These are phyloP conservation scores for Agapetus fuscipes DNA, from an alignment of 2,888 invertebrate species.

Conservation along the genomic window DNA sequence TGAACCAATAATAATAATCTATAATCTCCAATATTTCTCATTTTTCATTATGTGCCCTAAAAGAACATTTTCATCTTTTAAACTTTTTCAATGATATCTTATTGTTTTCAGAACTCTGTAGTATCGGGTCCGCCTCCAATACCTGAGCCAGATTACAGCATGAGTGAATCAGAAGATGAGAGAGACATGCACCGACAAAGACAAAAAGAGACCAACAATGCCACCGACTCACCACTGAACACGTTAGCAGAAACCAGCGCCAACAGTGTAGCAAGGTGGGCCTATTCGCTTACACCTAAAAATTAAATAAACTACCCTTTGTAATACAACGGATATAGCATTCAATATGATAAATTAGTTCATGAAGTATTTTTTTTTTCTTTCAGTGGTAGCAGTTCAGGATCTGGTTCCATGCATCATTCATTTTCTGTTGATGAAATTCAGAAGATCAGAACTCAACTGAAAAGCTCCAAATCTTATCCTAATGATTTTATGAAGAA, in stretches of 20 bases:
- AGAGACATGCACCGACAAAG: conserved; percentile 40
- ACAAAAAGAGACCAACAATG: conserved; percentile 45
- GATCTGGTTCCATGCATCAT: conserved; percentile 70
- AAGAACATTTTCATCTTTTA: no score
- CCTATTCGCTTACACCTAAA: conserved; percentile 4
- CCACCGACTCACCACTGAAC: conserved; percentile 38
- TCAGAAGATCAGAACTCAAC: conserved; percentile 72
- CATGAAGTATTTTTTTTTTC: background rate
- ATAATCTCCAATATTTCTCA: no score
- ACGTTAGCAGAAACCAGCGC: conserved; percentile 58
- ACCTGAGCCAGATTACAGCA: conserved; percentile 85
- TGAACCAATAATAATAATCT: no score
- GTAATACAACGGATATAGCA: background rate
- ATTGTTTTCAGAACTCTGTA: conserved; percentile 41
- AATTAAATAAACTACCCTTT: background rate
- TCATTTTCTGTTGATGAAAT: conserved; percentile 85
- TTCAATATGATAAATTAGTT: background rate
- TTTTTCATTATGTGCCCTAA: no score
- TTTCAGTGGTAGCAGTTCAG: conserved; percentile 63
- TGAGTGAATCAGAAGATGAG: conserved; percentile 76
- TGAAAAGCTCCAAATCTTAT: conserved; percentile 80
- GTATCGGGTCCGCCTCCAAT: conserved; percentile 60
- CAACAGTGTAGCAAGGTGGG: conserved; percentile 61
- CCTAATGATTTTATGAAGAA: conserved; percentile 66
- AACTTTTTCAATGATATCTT: no score